Conservation (phyloP, 2,113 vertebrate genomes). For the Benitochromis conjunctus region DNA sequence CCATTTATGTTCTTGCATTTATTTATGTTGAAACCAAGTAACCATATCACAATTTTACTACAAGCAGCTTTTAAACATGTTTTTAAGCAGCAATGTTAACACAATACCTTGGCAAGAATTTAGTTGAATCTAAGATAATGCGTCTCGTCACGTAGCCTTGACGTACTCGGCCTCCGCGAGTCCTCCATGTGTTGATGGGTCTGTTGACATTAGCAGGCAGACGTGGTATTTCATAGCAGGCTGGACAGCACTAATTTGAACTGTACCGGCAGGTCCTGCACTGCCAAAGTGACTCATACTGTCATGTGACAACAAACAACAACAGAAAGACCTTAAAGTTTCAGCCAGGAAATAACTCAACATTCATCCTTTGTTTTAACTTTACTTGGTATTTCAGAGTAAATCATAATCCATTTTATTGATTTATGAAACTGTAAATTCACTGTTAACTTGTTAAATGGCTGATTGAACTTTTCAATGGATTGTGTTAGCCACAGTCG, state of each 20-base stretch:
- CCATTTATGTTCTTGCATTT: neutral
- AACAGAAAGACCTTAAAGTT: neutral
- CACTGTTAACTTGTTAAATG: too few relatives aligned
- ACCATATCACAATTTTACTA: neutral
- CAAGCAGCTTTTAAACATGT: neutral
- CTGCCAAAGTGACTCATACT: neutral
- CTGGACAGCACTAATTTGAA: neutral
- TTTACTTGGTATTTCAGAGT: neutral
- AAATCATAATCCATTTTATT: neutral
- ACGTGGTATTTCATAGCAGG: constrained; percentile 22
- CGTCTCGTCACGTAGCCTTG: neutral
- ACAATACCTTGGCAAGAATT: fast-evolving
- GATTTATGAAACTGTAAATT: neutral
- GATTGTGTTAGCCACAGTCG: too few relatives aligned
- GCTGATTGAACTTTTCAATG: neutral
- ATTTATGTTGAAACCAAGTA: neutral
- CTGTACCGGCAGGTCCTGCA: neutral
- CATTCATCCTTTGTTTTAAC: neutral
- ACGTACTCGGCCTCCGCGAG: fast-evolving
- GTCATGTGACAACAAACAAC: neutral
- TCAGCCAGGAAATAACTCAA: neutral
- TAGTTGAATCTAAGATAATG: neutral
- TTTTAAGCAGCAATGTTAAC: neutral
- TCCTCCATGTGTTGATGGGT: neutral
- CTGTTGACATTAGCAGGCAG: constrained; percentile 5